phyloP scores from a whole-genome alignment of 2,888 invertebrate species.

The Spilosoma lubricipeda region DNA sequence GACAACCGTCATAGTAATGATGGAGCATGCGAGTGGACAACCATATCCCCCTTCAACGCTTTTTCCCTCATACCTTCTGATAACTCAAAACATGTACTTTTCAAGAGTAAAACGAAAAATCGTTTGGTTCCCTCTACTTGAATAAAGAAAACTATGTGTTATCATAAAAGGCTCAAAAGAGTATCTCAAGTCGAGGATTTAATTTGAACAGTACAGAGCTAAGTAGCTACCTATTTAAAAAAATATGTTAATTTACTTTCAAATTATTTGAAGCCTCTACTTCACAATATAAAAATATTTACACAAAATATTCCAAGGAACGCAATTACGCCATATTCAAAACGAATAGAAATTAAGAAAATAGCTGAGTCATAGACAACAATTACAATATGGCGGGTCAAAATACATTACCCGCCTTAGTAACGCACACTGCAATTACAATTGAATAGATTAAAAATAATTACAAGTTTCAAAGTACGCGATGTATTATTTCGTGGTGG shows the following conservation, averaged over 20 bases:
- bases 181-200: background rate
- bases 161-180: background rate
- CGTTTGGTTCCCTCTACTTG: no score
- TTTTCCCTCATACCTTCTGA: no score
- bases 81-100: no score
- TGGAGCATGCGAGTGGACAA: no score
- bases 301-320: background rate
- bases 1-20: no score
- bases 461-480: slow-evolving; percentile 37
- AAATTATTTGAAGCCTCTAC: background rate
- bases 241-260: background rate
- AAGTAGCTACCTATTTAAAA: background rate
- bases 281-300: background rate
- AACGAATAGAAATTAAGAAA: slow-evolving; percentile 13
- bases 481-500: slow-evolving; percentile 36
- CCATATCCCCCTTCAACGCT: no score
- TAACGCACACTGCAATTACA: slow-evolving; percentile 40
- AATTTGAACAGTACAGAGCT: background rate
- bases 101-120: no score
- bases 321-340: background rate
- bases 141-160: background rate
- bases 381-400: slow-evolving; percentile 37
- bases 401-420: slow-evolving; percentile 37
- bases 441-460: slow-evolving; percentile 49
- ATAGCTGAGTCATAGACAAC: slow-evolving; percentile 24